phyloP scores from a whole-genome alignment of 2,888 invertebrate genomes.

The Mythimna ferrago region DNA sequence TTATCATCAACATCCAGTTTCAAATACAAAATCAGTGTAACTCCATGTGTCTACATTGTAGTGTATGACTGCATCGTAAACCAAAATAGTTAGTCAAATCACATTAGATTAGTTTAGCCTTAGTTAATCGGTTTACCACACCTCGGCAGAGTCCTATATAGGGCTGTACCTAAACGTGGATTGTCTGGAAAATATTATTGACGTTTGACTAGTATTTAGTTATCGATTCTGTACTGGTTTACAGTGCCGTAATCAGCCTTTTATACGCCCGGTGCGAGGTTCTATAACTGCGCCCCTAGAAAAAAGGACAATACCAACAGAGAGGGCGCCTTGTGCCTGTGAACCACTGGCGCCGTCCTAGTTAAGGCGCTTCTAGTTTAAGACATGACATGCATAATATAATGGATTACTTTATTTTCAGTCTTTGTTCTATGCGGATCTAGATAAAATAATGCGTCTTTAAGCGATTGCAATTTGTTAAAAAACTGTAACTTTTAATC shows the following conservation, averaged over 20 bases:
- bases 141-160: constrained; percentile 1
- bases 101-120: constrained; percentile 44
- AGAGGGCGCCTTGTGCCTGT: no score
- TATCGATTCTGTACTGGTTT: neutral
- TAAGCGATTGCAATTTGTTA: no score
- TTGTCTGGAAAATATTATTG: neutral
- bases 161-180: neutral
- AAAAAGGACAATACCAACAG: no score
- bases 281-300: no score
- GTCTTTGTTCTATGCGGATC: no score
- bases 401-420: no score
- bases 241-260: neutral
- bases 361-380: no score
- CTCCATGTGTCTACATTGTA: neutral
- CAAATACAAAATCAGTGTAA: neutral
- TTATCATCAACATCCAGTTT: neutral
- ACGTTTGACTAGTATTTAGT: neutral
- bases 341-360: no score
- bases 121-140: constrained; percentile 42
- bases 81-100: constrained; percentile 27
- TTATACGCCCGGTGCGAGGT: no score
- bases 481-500: no score
- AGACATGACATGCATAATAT: no score
- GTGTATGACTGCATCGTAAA: constrained; percentile 15
- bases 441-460: no score